Base-by-base conservation (phyloP, 2,888 invertebrate genomes). In the Trissolcus brochymenae region DNA sequence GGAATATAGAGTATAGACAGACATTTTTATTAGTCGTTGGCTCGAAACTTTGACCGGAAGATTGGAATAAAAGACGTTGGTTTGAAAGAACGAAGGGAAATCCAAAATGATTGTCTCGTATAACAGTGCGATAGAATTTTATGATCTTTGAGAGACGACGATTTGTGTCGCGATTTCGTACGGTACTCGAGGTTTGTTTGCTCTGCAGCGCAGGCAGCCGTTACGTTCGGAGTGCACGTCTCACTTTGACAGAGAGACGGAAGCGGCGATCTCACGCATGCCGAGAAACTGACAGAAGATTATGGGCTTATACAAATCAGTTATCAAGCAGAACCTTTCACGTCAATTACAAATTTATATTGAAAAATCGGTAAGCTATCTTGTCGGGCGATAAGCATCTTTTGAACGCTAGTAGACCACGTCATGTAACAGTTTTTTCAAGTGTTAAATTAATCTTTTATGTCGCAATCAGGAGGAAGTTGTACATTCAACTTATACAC, bases 141-240 rank as follows among this genome's bases (percentile, higher is more conserved):
- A 60, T 62, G 78, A 80, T 59, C 76, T 54, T 55, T 59, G 77
- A 35, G 35, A 35, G 9, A 9, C 35, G 77, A 61, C 78, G 56
- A 66, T 59, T 66, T 76, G 61, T 68, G 59, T 35, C 19, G 67
- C 49, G 50, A 21, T 70, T 76, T 62, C 78, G 67, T 80, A 83
- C 82, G 83, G 83, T 83, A 81, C 76, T 76, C 55, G 51, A 59
- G 40, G 46, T 71, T 67, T 65, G 61, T 43, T 66, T 49, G 71
- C 55, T 71, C 56, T 19, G 50, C 6, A 14, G 35, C 35, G 9
- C 7, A 35, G 35, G 13, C 49, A 59, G 54, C 60, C 67, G 67
- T 72, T 72, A 72, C 17, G 50, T n/a, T 59, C 43, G 65, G 66
- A 56, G 65, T 57, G 61, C 56, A 53, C 56, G 41, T 55, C 46